These are phyloP conservation scores for Spea hammondii DNA, from an alignment of 2,797 vertebrate genomes.

Conservation along the genomic window DNA sequence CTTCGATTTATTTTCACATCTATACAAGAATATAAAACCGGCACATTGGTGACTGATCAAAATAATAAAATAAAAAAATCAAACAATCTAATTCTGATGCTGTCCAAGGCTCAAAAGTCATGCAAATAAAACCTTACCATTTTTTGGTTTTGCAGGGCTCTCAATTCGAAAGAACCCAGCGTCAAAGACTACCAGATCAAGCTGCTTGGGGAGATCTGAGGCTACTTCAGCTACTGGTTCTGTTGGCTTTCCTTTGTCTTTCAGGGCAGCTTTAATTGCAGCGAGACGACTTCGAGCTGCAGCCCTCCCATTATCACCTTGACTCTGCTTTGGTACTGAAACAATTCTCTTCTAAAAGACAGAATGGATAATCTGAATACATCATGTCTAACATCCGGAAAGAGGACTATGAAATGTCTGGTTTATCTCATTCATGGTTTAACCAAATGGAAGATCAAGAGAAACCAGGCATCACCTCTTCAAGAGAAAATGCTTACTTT, in stretches of 20 bases:
- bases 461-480: too few relatives aligned
- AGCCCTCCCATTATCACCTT: slow-evolving; percentile 59
- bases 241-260: slow-evolving; percentile 66
- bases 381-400: too few relatives aligned
- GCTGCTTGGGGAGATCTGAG: slow-evolving; percentile 29
- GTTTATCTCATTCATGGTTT: too few relatives aligned
- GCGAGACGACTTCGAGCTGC: slow-evolving; percentile 81
- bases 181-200: slow-evolving; percentile 75
- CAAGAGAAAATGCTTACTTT: slow-evolving; percentile 69
- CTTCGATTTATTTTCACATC: neutral
- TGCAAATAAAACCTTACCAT: slow-evolving; percentile 63
- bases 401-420: too few relatives aligned
- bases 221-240: slow-evolving; percentile 44
- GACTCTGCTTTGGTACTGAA: slow-evolving; percentile 51
- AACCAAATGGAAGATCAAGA: too few relatives aligned
- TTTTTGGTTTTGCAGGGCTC: slow-evolving; percentile 78
- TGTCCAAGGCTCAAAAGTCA: too few relatives aligned
- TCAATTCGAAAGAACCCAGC: slow-evolving; percentile 86
- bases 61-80: too few relatives aligned
- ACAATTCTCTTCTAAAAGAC: slow-evolving; percentile 61
- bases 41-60: neutral
- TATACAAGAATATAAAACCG: neutral
- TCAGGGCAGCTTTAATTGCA: slow-evolving; percentile 84
- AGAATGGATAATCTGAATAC: too few relatives aligned
- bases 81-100: too few relatives aligned